Conservation (phyloP, 2,888 invertebrate genomes). For the Argyra leucocephala region DNA sequence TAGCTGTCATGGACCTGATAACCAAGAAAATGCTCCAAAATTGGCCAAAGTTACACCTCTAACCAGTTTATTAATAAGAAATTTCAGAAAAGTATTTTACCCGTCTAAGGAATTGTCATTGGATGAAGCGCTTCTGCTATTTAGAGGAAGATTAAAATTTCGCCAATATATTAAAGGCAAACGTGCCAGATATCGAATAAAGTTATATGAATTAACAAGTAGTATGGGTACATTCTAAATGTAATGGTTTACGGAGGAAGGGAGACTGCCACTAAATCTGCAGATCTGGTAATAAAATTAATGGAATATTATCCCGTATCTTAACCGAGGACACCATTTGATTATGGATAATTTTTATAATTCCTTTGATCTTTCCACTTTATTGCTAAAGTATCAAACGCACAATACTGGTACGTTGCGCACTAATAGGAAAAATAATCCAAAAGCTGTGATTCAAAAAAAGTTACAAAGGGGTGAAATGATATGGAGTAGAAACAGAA, state of each 20-base stretch:
- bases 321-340: slow-evolving; percentile 29
- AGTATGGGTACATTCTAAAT: not conserved
- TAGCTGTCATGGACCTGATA: too few relatives aligned
- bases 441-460: slow-evolving; percentile 16
- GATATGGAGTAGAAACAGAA: slow-evolving; percentile 21
- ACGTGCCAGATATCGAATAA: not conserved
- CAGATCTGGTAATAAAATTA: slow-evolving; percentile 26
- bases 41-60: not conserved
- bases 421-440: slow-evolving; percentile 25
- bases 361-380: slow-evolving; percentile 22
- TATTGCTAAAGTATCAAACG: slow-evolving; percentile 24
- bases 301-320: not conserved
- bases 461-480: slow-evolving; percentile 23
- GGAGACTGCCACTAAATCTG: not conserved
- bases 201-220: not conserved
- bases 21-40: too few relatives aligned
- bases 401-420: slow-evolving; percentile 26
- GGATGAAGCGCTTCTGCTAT: not conserved
- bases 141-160: not conserved
- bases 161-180: not conserved
- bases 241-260: not conserved
- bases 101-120: not conserved
- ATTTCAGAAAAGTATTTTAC: not conserved
- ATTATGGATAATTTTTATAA: slow-evolving; percentile 31
- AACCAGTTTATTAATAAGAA: not conserved